Evolutionary conservation across 2,797 vertebrate species (phyloP).

Genomic region (Lutjanus argentimaculatus): DNA sequence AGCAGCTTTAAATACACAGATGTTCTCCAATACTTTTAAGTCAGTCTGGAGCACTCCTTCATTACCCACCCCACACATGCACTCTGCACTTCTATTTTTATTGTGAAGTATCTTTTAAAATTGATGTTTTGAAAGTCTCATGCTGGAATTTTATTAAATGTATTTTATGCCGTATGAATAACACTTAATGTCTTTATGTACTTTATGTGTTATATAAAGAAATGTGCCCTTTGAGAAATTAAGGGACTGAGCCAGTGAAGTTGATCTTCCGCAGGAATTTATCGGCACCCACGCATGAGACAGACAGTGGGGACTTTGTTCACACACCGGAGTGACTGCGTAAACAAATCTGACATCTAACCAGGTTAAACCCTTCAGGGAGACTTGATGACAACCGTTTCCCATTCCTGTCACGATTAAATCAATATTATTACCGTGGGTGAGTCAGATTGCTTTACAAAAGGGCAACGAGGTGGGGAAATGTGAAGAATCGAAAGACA

Average conservation of each 20-base stretch:
- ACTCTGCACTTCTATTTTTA: background rate
- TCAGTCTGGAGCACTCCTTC: background rate
- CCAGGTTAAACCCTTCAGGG: constrained; percentile 44
- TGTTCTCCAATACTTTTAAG: background rate
- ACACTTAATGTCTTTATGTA: background rate
- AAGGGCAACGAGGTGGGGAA: background rate
- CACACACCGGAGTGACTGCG: constrained; percentile 11
- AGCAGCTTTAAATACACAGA: background rate
- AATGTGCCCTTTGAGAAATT: background rate
- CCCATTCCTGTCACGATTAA: constrained; percentile 38
- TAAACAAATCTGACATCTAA: constrained; percentile 55
- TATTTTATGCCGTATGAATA: background rate
- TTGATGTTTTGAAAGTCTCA: background rate
- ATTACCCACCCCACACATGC: background rate
- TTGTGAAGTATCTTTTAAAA: background rate
- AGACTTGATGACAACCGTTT: constrained; percentile 33
- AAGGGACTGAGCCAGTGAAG: background rate
- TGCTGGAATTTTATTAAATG: background rate
- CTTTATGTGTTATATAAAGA: background rate
- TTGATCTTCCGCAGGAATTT: constrained; percentile 22
- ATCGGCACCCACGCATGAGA: constrained; percentile 21
- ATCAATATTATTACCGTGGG: constrained; percentile 28
- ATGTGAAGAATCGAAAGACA: background rate
- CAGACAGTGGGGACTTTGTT: constrained; percentile 37
- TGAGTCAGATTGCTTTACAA: constrained; percentile 31